Percentiles rank a stretch among this genome's conserved stretches.
These are phyloP conservation scores for Caenorhabditis brenneri DNA, from an alignment of 1,140 invertebrate genomes.

Conservation along the genomic window DNA sequence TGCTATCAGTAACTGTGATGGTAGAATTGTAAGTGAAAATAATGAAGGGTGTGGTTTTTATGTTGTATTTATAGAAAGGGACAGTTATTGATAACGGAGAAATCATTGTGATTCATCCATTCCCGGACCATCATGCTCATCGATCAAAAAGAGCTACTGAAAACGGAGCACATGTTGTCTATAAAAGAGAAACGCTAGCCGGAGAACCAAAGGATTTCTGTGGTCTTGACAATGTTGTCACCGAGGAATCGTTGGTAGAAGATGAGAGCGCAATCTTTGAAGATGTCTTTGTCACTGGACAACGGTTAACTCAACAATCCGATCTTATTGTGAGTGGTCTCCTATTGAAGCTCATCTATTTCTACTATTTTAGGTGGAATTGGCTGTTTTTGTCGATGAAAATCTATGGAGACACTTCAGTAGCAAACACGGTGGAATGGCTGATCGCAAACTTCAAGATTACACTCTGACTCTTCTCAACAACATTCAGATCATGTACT, in stretches of 20 bases:
- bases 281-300: slow-evolving; percentile 69
- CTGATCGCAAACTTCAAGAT: slow-evolving; percentile 65
- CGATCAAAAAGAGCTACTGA: slow-evolving; percentile 61
- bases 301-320: slow-evolving; percentile 63
- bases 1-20: slow-evolving; percentile 68
- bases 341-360: background rate
- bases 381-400: slow-evolving; percentile 70
- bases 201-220: slow-evolving; percentile 62
- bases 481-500: slow-evolving; percentile 71
- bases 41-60: background rate
- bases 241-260: slow-evolving; percentile 66
- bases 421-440: slow-evolving; percentile 65
- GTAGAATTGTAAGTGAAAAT: slow-evolving; percentile 54
- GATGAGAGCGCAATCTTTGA: slow-evolving; percentile 68
- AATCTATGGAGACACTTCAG: slow-evolving; percentile 68
- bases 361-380: slow-evolving; percentile 60
- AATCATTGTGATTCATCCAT: slow-evolving; percentile 66
- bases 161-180: slow-evolving; percentile 65
- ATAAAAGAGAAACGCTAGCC: slow-evolving; percentile 62
- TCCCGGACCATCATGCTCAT: slow-evolving; percentile 64
- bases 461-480: slow-evolving; percentile 65
- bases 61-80: slow-evolving; percentile 65
- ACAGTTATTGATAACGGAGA: slow-evolving; percentile 62
- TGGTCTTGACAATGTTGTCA: slow-evolving; percentile 68
- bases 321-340: slow-evolving; percentile 62